Percentiles rank a stretch among this genome's conserved stretches.
Conservation (phyloP, 2,888 invertebrate genomes). For the Synanthedon andrenaeformis region DNA sequence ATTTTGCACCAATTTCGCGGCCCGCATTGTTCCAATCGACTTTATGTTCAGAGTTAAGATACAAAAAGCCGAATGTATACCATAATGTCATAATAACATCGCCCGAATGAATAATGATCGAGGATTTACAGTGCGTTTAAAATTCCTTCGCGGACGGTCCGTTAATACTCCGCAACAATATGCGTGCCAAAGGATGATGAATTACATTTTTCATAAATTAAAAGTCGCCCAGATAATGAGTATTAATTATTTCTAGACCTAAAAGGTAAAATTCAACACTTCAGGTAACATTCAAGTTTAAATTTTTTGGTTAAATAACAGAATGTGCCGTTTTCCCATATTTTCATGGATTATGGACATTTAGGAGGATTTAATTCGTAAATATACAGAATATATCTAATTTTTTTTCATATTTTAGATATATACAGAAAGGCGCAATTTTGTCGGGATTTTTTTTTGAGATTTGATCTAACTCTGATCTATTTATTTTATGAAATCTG, state of each 20-base stretch:
- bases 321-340: too few relatives aligned
- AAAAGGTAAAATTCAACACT: too few relatives aligned
- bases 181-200: slow-evolving; percentile 28
- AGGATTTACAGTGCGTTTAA: slow-evolving; percentile 35
- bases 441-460: background rate
- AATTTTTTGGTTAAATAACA: too few relatives aligned
- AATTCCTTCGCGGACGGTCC: slow-evolving; percentile 26
- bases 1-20: slow-evolving; percentile 59
- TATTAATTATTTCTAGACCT: background rate
- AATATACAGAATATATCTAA: too few relatives aligned
- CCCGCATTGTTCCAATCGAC: slow-evolving; percentile 22
- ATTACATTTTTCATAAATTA: slow-evolving; percentile 24
- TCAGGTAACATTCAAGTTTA: too few relatives aligned
- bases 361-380: too few relatives aligned
- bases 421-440: background rate
- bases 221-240: slow-evolving; percentile 9
- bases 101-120: slow-evolving; percentile 34
- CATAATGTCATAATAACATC: slow-evolving; percentile 37
- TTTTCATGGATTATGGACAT: too few relatives aligned
- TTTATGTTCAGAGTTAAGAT: slow-evolving; percentile 19
- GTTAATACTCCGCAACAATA: slow-evolving; percentile 15
- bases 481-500: too few relatives aligned
- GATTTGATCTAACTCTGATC: too few relatives aligned
- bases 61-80: slow-evolving; percentile 26
- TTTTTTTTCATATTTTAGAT: background rate